These are phyloP conservation scores for Apamea anceps DNA, from an alignment of 2,888 invertebrate genomes.

Conservation along the genomic window DNA sequence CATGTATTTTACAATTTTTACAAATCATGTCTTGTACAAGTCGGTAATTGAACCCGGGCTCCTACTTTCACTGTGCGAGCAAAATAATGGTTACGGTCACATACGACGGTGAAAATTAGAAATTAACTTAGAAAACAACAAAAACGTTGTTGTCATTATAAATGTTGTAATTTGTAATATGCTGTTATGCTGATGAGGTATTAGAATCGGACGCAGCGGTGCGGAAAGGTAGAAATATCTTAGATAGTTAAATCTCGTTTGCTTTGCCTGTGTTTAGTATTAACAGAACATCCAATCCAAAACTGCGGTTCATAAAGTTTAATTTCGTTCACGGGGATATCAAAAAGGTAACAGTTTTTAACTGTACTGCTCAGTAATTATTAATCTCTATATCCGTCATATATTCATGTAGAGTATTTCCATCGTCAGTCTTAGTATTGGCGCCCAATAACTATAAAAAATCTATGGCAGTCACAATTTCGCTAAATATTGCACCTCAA, in stretches of 20 bases:
- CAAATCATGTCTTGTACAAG: conserved; percentile 59
- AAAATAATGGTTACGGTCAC: conserved; percentile 79
- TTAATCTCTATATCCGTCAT: not conserved
- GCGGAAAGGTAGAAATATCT: conserved; percentile 31
- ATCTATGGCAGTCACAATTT: not conserved
- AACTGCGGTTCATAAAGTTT: not conserved
- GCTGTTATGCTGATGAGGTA: conserved; percentile 51
- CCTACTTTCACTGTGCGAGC: conserved; percentile 81
- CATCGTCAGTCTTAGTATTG: not conserved
- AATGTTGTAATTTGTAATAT: conserved; percentile 39
- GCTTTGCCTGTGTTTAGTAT: not conserved
- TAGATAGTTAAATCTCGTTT: conserved; percentile 5
- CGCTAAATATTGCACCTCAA: not conserved
- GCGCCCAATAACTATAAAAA: not conserved
- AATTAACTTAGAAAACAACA: conserved; percentile 77
- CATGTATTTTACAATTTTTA: conserved; percentile 62
- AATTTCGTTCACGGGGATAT: not conserved
- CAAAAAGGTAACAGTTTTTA: not conserved
- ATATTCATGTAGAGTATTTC: not conserved
- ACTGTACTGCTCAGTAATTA: not conserved
- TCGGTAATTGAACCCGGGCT: conserved; percentile 61
- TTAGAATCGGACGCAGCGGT: conserved; percentile 21
- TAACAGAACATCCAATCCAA: not conserved
- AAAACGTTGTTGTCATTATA: conserved; percentile 57
- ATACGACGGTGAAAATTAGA: conserved; percentile 83